Evolutionary conservation across 2,888 invertebrate species (phyloP), one percentile per base, ranked within the genome.

Genomic region (Drosophila rubida): DNA sequence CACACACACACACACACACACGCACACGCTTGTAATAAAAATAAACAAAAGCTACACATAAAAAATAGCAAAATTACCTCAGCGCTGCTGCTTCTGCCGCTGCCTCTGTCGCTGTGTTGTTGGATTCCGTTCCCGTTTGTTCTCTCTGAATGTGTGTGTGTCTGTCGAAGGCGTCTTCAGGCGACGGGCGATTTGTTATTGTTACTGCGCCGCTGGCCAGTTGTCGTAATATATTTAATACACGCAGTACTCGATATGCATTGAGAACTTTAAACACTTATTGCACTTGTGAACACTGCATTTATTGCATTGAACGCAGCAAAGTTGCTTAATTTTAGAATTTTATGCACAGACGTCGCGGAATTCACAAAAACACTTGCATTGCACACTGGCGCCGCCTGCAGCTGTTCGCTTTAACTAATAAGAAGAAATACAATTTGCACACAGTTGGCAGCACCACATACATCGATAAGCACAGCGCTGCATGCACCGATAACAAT

Each of bases 281-380:
- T 78, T 64, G 60, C 67, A 70, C 80, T 66, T 72, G 42, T 27
- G 51, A 27, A 23, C 32, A 55, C 46, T 16, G 45, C 51, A 69
- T 35, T 69, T 44, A 25, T 8, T 50, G n/a, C 11, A 42, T 76
- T 55, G 54, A 48, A 54, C 19, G 64, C 70, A 62, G 64, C 46
- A 22, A 77, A 62, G 46, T 62, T 54, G 61, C 32, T 48, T 68
- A 82, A 80, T 83, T 87, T 82, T 72, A 71, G 61, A 79, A 72
- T 79, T 82, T 80, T 79, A 74, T 71, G 73, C 87, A 89, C 89
- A 89, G 89, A 89, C 89, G 87, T 89, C 88, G 78, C 82, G 81
- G 75, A 88, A 79, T 72, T 75, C 75, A 76, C 69, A 72, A 75
- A 75, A 69, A 75, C 75, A 75, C 72, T 76, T 69, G 60, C 75